Evolutionary conservation across 2,113 vertebrate genomes (phyloP), one percentile per base, ranked within the genome.

Genomic region (Pterophyllum scalare): DNA sequence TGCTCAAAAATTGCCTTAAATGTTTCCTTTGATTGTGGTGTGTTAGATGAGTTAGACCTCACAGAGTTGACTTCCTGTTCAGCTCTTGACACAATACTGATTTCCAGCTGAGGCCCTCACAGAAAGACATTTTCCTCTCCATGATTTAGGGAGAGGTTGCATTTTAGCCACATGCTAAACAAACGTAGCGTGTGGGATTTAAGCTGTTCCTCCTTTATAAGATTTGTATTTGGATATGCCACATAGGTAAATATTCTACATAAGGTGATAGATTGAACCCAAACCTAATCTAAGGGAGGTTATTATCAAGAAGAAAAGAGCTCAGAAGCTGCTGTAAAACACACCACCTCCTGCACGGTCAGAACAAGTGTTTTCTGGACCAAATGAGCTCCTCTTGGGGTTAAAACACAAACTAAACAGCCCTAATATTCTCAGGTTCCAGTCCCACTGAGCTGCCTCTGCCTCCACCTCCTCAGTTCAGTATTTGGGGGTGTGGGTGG

Each of bases 391-490:
- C 19, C 75, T 81, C 10, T 61, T 33, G 56, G 79, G 82, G 59
- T 57, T 49, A 54, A 57, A 80, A 61, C 62, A 54, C 54, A 57
- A 80, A 17, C 52, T 52, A 56, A 83, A 7, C 43, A 20, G 58
- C 17, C 46, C 62, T 52, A 8, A 52, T 31, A 70, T 52, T 1
- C 43, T 70, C 65, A 52, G 65, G 65, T 31, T 70, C 26, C 26
- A 0, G 77, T 74, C 52, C 78, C 85, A 83, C 82, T 81, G 72
- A 74, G 82, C 22, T 82, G 85, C 70, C 58, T 35, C 24, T 61
- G 70, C 61, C 67, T 49, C 77, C 14, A 46, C 77, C 80, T 33
- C 79, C 90, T 92, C 84, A 61, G 80, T 24, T 85, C 87, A 77
- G 79, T 54, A 70, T 88, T 49, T 54, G 43, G 43, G 43, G 24